Base-by-base conservation (phyloP, 2,888 invertebrate genomes). In the Cynaeus angustus region DNA sequence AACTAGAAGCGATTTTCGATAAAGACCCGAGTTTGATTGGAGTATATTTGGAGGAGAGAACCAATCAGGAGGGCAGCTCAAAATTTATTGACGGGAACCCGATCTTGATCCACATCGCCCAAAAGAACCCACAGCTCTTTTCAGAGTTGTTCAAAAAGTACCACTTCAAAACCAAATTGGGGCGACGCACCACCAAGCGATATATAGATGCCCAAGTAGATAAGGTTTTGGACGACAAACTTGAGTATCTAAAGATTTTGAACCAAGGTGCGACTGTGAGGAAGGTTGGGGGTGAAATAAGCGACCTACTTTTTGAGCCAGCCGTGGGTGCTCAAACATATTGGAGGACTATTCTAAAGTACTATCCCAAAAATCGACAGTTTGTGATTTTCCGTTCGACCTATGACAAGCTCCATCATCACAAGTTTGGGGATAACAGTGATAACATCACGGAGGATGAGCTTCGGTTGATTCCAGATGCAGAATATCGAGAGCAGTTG, bases 61-160 rank as follows among this genome's bases (percentile, higher is more conserved):
- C 12, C 10, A 43, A 62, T 12, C 50, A 41, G 21, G 38, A 50
- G 16, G 37, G 26, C 1, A 28, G 43, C 55, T 8, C 50, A 6
- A 33, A 41, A 14, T 58, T 38, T 3, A 66, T 68, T 28, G 37
- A 71, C 12, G 43, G 45, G 10, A 55, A 67, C 13, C 66, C 73
- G 28, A 58, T 73, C 41, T 69, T 68, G n/a, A 41, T 43, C 3
- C 66, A 72, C 52, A 52, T 73, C 2, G 70, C 68, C 4, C 55
- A 58, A 14, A 56, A 37, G 8, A 52, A 72, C 55, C 66, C 71
- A 0, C 1, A 55, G 30, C 43, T 70, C 48, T 70, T 68, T 64
- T 62, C 53, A 7, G 55, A 72, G 43, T 52, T 72, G 46, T 37
- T 26, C 13, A 53, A 68, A 6, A 68, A 72, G 30, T 72, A 62